These are phyloP conservation scores for Plumapathes pennacea DNA, from an alignment of 92 coral and sea anemone species.

Conservation along the genomic window DNA sequence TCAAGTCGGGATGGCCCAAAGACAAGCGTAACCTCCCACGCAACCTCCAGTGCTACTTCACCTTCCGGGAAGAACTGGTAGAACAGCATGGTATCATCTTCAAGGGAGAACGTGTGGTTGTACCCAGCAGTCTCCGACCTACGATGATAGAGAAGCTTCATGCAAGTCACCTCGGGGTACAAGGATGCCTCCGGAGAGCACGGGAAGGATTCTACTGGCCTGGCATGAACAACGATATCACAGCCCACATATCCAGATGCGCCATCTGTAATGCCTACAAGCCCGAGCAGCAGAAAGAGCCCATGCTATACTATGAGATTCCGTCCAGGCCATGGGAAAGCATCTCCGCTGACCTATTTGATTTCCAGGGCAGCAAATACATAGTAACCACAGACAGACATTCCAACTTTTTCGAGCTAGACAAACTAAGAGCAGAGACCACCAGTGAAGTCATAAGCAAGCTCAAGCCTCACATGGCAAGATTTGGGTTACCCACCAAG, in stretches of 20 bases:
- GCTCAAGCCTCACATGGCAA: conserved; percentile 33
- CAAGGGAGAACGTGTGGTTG: conserved; percentile 9
- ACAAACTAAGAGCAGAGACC: conserved; percentile 14
- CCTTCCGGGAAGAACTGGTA: conserved; percentile 34
- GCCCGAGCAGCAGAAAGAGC: conserved; percentile 38
- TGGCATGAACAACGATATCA: conserved; percentile 30
- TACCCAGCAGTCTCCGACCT: neutral
- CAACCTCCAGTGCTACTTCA: neutral
- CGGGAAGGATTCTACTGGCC: conserved; percentile 55
- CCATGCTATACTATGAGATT: conserved; percentile 31
- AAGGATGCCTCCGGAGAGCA: conserved; percentile 36
- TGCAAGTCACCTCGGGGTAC: conserved; percentile 23
- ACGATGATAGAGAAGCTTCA: conserved; percentile 14
- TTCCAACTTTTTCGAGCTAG: conserved; percentile 14
- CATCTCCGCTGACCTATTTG: conserved; percentile 38
- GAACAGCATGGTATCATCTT: conserved; percentile 19
- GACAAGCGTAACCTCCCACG: conserved; percentile 3
- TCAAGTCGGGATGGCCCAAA: conserved; percentile 37
- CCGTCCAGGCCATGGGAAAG: conserved; percentile 39
- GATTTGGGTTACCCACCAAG: conserved; percentile 18
- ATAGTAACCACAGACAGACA: conserved; percentile 19
- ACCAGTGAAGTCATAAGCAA: conserved; percentile 25
- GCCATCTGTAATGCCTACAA: conserved; percentile 25
- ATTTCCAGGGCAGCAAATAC: conserved; percentile 34
- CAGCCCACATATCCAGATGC: conserved; percentile 27